Evolutionary conservation across 1,140 invertebrate species (phyloP), one percentile per base, ranked within the genome.

Genomic region (Pogonomyrmex californicus): DNA sequence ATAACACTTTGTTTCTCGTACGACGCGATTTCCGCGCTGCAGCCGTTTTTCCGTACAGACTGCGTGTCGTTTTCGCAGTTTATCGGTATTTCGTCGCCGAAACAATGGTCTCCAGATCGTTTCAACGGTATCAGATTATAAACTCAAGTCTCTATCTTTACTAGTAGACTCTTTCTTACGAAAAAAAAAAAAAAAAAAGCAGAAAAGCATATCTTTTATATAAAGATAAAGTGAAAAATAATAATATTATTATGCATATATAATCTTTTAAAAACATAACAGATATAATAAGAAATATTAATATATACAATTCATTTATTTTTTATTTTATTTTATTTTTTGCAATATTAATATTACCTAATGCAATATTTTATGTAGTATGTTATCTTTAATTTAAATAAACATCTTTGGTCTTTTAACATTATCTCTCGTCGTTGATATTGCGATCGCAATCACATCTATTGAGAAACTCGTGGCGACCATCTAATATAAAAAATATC

Each of bases 1-100:
- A 44, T 86, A 86, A 86, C 44, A 47, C 30, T 71, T 62, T 75
- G 44, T 75, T 83, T 73, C 54, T 30, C 14, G 6, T 82, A 75
- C 36, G 54, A 49, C n/a, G 12, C 68, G 54, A 83, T 83, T 83
- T 83, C 56, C 6, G 6, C 41, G 17, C 33, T 3, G 30, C 65
- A 73, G 14, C 30, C 12, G 30, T 83, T 83, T 60, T 49, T 49
- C 33, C 54, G 30, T 14, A 6, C 38, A 17, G 33, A 41, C 56
- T 23, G 44, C 9, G 23, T 56, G 36, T 30, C 23, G 30, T 23
- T 73, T 82, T 12, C 30, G 9, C 38, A 30, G 49, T 81, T 81
- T 75, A 83, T 83, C 68, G 68, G 14, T 7, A 60, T 83, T 75
- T 83, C 30, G 77, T 54, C 60, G 30, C 23, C n/a, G n/a, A 75